These are phyloP conservation scores for Euura saliciscinereae DNA, from an alignment of 1,140 invertebrate species.

Conservation along the genomic window DNA sequence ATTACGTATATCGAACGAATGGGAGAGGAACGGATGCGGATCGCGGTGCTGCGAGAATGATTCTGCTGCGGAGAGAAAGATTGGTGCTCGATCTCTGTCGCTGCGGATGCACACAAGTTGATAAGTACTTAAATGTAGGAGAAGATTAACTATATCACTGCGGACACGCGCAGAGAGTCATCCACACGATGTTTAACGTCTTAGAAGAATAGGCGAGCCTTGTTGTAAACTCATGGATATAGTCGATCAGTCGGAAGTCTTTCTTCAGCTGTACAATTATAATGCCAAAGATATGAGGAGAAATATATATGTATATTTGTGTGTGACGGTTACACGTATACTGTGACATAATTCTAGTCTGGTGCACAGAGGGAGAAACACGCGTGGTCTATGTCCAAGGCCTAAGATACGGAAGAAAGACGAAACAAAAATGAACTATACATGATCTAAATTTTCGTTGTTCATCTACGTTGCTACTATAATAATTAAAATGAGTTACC, in stretches of 20 bases:
- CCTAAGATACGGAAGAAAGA: background rate
- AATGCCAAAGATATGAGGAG: no score
- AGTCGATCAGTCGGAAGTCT: no score
- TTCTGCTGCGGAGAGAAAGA: background rate
- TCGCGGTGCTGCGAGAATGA: background rate
- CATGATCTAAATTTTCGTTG: background rate
- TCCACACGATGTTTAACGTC: no score
- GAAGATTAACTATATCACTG: no score
- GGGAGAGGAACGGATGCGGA: background rate
- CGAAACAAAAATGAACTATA: background rate
- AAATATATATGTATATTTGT: no score
- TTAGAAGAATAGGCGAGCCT: no score
- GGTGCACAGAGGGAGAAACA: background rate
- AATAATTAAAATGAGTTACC: background rate
- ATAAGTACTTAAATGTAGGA: no score
- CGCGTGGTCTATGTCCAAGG: conserved; percentile 24
- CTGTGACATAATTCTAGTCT: background rate
- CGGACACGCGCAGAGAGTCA: no score
- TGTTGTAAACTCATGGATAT: no score
- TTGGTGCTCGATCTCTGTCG: background rate
- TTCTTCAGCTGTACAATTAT: no score
- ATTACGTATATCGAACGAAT: background rate
- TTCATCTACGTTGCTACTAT: background rate
- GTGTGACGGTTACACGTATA: no score
- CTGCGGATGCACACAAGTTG: no score